Percentiles rank a stretch among this genome's conserved stretches.
These are phyloP conservation scores for Microcebus tavaratra DNA, from an alignment of 2,113 vertebrate genomes.

Conservation along the genomic window DNA sequence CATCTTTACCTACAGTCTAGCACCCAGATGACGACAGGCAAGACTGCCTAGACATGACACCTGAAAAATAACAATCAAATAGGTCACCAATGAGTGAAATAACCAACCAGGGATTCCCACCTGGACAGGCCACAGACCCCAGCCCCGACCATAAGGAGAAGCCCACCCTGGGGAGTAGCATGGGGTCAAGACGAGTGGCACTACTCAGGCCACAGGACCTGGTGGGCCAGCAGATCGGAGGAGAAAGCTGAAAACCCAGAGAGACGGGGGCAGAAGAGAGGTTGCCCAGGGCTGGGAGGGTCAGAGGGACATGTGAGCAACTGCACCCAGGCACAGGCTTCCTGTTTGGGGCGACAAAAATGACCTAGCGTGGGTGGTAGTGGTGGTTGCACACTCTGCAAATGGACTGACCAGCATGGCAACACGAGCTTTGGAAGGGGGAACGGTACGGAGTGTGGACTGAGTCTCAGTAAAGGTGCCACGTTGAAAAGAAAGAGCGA, in stretches of 20 bases:
- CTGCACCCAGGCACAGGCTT: not conserved
- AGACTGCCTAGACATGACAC: fast-evolving
- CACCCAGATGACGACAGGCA: not conserved
- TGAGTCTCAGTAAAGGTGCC: fast-evolving
- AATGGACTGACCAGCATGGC: fast-evolving
- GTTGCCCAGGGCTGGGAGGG: not conserved
- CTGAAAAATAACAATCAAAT: fast-evolving
- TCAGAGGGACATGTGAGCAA: fast-evolving
- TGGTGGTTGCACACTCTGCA: fast-evolving
- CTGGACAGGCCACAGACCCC: not conserved
- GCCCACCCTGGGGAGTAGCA: fast-evolving
- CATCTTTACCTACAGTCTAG: not conserved
- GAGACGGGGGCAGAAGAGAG: fast-evolving
- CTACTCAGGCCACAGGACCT: fast-evolving
- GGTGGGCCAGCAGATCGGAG: fast-evolving
- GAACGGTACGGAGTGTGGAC: not conserved
- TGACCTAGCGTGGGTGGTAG: fast-evolving
- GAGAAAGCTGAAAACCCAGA: not conserved
- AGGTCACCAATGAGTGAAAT: not conserved
- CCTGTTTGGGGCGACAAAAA: not conserved
- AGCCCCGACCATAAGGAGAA: not conserved
- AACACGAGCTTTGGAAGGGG: fast-evolving
- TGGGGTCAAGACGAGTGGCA: fast-evolving
- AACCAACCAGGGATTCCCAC: not conserved
- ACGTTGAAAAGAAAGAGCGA: fast-evolving